These are phyloP conservation scores for Lathronympha strigana DNA, from an alignment of 2,888 invertebrate genomes.

Conservation along the genomic window DNA sequence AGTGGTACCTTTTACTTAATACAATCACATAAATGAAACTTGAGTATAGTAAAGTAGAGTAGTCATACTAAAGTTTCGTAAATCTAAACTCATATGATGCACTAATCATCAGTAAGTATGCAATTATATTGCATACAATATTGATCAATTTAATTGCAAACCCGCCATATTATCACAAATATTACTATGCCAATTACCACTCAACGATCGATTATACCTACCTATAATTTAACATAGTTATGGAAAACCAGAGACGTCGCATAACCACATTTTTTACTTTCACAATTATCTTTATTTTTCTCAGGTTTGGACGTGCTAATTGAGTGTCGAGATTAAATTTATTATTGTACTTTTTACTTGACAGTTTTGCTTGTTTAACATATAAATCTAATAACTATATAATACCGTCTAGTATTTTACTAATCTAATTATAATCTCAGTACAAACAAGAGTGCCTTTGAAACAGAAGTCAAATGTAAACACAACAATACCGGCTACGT, in stretches of 20 bases:
- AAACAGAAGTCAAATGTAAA: conserved; percentile 51
- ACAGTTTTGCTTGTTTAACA: neutral
- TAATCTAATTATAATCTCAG: conserved; percentile 42
- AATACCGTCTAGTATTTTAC: conserved; percentile 16
- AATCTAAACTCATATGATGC: too few species aligned
- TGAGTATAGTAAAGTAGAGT: too few species aligned
- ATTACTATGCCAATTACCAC: neutral
- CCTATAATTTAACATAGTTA: too few species aligned
- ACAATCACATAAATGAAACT: too few species aligned
- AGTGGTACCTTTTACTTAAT: too few species aligned
- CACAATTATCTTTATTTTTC: neutral
- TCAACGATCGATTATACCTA: neutral
- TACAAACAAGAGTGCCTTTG: conserved; percentile 45
- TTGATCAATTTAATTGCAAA: neutral
- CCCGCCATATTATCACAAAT: neutral
- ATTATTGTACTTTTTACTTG: neutral
- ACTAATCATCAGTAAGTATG: too few species aligned
- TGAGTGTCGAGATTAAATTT: neutral
- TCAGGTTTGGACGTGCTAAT: neutral
- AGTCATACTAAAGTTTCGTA: too few species aligned
- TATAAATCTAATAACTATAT: neutral
- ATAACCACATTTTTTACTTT: neutral
- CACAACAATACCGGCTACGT: conserved; percentile 9
- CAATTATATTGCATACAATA: neutral
- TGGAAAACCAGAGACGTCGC: neutral